Percentiles rank a stretch among this genome's conserved stretches.
Conservation (phyloP, 2,113 vertebrate species). For the Pipra filicauda region DNA sequence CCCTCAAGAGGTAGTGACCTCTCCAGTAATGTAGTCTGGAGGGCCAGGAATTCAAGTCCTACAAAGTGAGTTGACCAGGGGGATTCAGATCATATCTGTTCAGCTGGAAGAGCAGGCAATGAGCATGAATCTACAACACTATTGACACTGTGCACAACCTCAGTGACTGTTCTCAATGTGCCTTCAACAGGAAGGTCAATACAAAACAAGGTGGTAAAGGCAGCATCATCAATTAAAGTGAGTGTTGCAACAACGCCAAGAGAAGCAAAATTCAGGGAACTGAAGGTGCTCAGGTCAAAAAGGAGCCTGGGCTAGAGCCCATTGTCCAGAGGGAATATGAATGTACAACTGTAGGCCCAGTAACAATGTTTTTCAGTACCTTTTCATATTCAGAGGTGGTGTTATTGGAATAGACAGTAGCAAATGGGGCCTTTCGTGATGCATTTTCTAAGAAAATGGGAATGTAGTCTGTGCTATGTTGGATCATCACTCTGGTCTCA, state of each 20-base stretch:
- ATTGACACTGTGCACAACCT: rapidly evolving
- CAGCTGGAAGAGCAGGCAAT: background rate
- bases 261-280: background rate
- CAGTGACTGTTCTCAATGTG: background rate
- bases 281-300: background rate
- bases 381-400: background rate
- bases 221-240: background rate
- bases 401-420: background rate
- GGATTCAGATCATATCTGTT: background rate
- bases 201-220: background rate
- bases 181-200: rapidly evolving
- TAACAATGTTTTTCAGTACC: background rate
- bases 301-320: background rate
- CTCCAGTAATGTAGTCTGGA: background rate
- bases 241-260: background rate
- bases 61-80: background rate
- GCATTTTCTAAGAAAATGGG: background rate
- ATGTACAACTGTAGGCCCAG: background rate
- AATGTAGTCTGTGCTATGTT: background rate
- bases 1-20: background rate
- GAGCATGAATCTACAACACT: rapidly evolving
- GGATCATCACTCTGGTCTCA: background rate
- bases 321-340: rapidly evolving
- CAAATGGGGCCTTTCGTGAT: background rate
- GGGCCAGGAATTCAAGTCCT: background rate